Percentiles rank a stretch among this genome's conserved stretches.
These are phyloP conservation scores for Pagrus major DNA, from an alignment of 2,113 vertebrate genomes.

Conservation along the genomic window DNA sequence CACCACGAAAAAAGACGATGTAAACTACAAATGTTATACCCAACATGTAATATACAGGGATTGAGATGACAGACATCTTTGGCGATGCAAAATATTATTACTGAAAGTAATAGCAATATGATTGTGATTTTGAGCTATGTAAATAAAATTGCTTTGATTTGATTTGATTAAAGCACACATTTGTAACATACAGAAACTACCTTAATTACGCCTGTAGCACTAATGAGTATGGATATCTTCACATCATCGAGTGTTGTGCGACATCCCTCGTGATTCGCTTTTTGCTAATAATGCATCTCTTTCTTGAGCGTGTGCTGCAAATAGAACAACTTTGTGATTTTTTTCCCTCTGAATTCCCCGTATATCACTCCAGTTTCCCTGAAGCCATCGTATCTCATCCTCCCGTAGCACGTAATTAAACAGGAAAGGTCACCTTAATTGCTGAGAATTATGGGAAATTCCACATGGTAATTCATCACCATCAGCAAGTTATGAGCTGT, in stretches of 20 bases:
- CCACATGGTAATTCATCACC: constrained; percentile 70
- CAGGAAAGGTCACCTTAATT: constrained; percentile 73
- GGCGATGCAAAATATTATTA: too few species aligned
- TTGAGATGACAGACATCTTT: too few species aligned
- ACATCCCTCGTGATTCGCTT: constrained; percentile 24
- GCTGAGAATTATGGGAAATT: constrained; percentile 55
- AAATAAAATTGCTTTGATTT: too few species aligned
- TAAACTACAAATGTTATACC: too few species aligned
- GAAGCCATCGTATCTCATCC: constrained; percentile 47
- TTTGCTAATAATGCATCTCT: constrained; percentile 38
- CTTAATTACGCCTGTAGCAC: constrained; percentile 19
- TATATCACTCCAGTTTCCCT: constrained; percentile 49
- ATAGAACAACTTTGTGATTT: constrained; percentile 55
- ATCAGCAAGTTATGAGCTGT: constrained; percentile 49
- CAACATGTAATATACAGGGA: too few species aligned
- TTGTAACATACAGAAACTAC: constrained; percentile 1
- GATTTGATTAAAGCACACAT: constrained; percentile 38
- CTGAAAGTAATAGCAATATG: too few species aligned
- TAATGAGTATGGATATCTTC: constrained; percentile 51
- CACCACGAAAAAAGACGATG: too few species aligned
- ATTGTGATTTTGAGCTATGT: too few species aligned
- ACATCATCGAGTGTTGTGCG: constrained; percentile 28
- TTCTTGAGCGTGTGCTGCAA: constrained; percentile 43
- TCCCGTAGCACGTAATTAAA: constrained; percentile 48
- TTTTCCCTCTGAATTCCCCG: constrained; percentile 26